Conservation (phyloP, 1,140 invertebrate species). For the Ceratosolen solmsi region DNA sequence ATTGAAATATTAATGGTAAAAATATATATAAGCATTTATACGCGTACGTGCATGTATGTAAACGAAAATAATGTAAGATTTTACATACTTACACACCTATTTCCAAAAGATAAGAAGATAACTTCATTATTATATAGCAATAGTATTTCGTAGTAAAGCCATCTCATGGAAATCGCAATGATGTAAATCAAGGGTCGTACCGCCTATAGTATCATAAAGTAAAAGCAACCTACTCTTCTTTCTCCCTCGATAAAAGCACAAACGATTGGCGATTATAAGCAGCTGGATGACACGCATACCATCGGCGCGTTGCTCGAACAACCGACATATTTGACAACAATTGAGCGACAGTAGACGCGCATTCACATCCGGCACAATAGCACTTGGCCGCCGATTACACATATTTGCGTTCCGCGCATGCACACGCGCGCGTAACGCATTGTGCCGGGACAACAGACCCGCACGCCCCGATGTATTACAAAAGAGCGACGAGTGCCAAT, state of each 20-base stretch:
- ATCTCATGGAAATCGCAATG: neutral
- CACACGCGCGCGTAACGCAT: no score
- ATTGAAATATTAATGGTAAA: no score
- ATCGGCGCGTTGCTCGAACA: neutral
- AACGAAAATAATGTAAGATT: no score
- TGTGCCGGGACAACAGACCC: neutral
- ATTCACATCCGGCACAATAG: constrained; percentile 5
- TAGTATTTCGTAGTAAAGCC: neutral
- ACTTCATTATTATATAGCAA: no score
- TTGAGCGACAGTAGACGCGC: neutral
- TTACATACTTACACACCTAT: no score
- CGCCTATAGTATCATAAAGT: neutral
- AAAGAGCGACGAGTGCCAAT: constrained; percentile 9
- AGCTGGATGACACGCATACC: neutral
- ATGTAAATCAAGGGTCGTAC: neutral
- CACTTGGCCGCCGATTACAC: constrained; percentile 8
- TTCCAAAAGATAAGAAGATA: no score
- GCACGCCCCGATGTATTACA: neutral
- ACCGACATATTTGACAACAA: neutral
- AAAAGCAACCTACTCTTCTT: neutral
- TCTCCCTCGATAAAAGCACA: constrained; percentile 11
- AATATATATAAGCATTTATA: no score
- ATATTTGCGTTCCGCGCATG: constrained; percentile 9
- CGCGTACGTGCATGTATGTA: no score
- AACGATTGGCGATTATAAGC: neutral